Base-by-base conservation (phyloP, 1,140 invertebrate genomes). In the Pogonognathellus flavescens region DNA sequence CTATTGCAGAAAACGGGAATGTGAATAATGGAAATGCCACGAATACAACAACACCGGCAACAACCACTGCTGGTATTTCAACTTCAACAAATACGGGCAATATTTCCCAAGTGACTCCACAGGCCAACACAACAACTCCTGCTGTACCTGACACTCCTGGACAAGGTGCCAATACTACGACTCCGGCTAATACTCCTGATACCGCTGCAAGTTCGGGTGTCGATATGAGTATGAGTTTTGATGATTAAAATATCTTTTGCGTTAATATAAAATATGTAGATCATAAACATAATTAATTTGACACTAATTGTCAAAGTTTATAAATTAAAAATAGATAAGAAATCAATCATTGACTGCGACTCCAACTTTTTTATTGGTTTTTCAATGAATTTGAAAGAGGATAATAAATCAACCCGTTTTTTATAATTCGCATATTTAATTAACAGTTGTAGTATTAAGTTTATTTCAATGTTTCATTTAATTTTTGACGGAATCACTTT, bases 141-240 rank as follows among this genome's bases (percentile, higher is more conserved):
- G 70, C 31, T 6, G 31, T 25, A 18, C 4, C 25, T 76, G 70
- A n/a, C 41, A 49, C 14, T 5, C 1, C 25, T 70, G 62, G 25
- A 18, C 25, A 11, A 41, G 66, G n/a, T 0, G 2, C 41, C 11
- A 50, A 50, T 7, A 6, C 70, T 49, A 13, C 22, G 1, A 81
- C 80, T 22, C 18, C 80, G 8, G 52, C 52, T 14, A 55, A 20
- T 55, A 81, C 18, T 10, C 8, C 50, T 0, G 53, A 81, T 14
- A 50, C 5, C 0, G 50, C 50, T 14, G 16, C 53, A 22, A 81
- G 50, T 20, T 53, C 80, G 55, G 80, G 18, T 14, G 70, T 76
- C 2, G 70, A 76, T 50, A 76, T 76, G 70, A 76, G 70, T 50
- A 76, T 76, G 70, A 76, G 70, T n/a, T 76, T 76, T 76, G 70